A percentile compares a stretch with the other conserved stretches of the same genome.
Evolutionary conservation across 1,140 invertebrate species (phyloP).

Genomic region (Rhopalosiphum padi): DNA sequence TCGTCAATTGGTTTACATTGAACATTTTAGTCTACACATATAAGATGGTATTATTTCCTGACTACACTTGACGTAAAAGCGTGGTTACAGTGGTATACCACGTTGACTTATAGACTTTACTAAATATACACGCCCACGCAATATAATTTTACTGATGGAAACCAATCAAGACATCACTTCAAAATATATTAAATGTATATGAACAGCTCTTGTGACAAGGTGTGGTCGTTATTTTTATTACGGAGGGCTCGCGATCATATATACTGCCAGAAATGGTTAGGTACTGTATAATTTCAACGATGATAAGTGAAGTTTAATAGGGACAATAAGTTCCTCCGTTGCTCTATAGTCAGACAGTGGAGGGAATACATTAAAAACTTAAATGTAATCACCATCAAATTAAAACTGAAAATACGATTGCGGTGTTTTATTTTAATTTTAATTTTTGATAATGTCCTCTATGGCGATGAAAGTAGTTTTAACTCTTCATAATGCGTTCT

Average conservation of each 20-base stretch:
- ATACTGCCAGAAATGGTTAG: not conserved
- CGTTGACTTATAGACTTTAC: not conserved
- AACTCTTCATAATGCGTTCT: conserved; percentile 52
- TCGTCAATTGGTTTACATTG: not conserved
- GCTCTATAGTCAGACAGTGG: not conserved
- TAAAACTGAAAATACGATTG: not conserved
- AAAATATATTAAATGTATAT: not conserved
- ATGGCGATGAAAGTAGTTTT: conserved; percentile 24
- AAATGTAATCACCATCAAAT: conserved; percentile 4
- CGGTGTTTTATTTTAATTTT: not conserved
- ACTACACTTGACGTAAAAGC: not conserved
- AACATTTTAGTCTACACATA: not conserved
- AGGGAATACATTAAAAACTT: not conserved
- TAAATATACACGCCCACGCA: not conserved
- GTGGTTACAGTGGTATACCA: not conserved
- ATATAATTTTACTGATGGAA: conserved; percentile 6
- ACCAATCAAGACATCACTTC: not conserved
- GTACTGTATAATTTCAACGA: not conserved
- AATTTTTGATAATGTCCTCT: conserved; percentile 42
- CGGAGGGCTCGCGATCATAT: not conserved
- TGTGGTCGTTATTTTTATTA: conserved; percentile 4
- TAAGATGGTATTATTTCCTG: not conserved
- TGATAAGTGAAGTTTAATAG: not conserved
- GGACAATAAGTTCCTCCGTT: too few species aligned
- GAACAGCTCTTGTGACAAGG: not conserved